Percentiles rank a stretch among this genome's conserved stretches.
phyloP scores from a whole-genome alignment of 2,888 invertebrate genomes.

The Brachylomia viminalis region DNA sequence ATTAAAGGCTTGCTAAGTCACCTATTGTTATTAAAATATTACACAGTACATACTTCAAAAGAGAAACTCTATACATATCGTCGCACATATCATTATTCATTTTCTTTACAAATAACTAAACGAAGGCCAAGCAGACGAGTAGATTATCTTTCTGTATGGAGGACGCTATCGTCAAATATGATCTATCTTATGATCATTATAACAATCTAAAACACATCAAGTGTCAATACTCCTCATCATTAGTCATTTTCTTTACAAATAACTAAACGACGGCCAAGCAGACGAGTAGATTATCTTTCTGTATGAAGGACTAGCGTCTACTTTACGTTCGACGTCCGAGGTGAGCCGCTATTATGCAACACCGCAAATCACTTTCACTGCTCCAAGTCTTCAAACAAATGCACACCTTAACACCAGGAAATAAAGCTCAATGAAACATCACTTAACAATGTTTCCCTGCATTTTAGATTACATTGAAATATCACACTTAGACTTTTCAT shows the following conservation, averaged over 20 bases:
- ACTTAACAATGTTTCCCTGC: constrained; percentile 32
- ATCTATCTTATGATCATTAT: neutral
- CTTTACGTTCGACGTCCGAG: constrained; percentile 76
- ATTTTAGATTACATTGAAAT: constrained; percentile 63
- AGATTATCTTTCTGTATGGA: constrained; percentile 65
- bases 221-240: neutral
- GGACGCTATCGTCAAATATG: constrained; percentile 40
- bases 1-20: neutral
- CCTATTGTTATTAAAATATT: neutral
- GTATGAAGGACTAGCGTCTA: constrained; percentile 70
- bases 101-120: neutral
- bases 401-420: constrained; percentile 64
- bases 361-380: constrained; percentile 85
- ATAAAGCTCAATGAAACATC: constrained; percentile 37
- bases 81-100: too few species aligned
- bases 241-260: neutral
- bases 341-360: constrained; percentile 83
- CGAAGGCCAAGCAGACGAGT: constrained; percentile 43
- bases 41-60: neutral
- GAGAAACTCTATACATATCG: neutral
- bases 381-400: constrained; percentile 71
- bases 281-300: constrained; percentile 60
- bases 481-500: constrained; percentile 48
- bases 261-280: constrained; percentile 17
- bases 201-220: neutral